Evolutionary conservation across 2,888 invertebrate species (phyloP).

Genomic region (Caenorhabditis sp.): DNA sequence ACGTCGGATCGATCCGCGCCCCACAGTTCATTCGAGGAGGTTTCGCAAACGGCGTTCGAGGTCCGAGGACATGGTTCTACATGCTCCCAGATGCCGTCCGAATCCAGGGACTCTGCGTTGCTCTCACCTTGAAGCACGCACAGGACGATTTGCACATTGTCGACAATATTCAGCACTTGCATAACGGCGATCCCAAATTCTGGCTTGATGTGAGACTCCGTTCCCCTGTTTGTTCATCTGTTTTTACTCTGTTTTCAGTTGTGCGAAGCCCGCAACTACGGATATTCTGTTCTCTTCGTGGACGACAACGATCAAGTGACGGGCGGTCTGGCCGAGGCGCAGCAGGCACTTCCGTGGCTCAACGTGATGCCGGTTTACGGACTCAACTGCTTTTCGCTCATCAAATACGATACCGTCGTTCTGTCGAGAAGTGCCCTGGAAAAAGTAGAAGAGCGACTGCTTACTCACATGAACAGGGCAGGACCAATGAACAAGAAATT

Average conservation of each 20-base stretch:
- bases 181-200: slow-evolving; percentile 56
- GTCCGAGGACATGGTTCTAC: slow-evolving; percentile 91
- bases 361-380: slow-evolving; percentile 96
- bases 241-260: slow-evolving; percentile 38
- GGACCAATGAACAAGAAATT: slow-evolving; percentile 71
- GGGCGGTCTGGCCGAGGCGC: slow-evolving; percentile 88
- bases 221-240: neutral
- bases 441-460: slow-evolving; percentile 85
- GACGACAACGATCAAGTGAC: slow-evolving; percentile 85
- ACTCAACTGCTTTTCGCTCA: slow-evolving; percentile 94
- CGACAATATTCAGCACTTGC: slow-evolving; percentile 86
- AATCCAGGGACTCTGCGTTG: slow-evolving; percentile 87
- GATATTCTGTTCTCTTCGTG: slow-evolving; percentile 93
- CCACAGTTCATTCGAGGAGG: slow-evolving; percentile 85
- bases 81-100: slow-evolving; percentile 90
- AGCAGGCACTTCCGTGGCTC: slow-evolving; percentile 86
- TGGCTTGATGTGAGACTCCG: slow-evolving; percentile 46
- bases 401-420: slow-evolving; percentile 94
- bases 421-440: slow-evolving; percentile 84
- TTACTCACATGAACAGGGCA: slow-evolving; percentile 70
- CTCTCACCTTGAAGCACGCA: slow-evolving; percentile 89
- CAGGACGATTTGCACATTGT: slow-evolving; percentile 95
- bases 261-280: slow-evolving; percentile 89
- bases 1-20: slow-evolving; percentile 93
- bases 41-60: slow-evolving; percentile 90